Conservation (phyloP, 2,113 vertebrate species). For the Corydoras sp. region DNA sequence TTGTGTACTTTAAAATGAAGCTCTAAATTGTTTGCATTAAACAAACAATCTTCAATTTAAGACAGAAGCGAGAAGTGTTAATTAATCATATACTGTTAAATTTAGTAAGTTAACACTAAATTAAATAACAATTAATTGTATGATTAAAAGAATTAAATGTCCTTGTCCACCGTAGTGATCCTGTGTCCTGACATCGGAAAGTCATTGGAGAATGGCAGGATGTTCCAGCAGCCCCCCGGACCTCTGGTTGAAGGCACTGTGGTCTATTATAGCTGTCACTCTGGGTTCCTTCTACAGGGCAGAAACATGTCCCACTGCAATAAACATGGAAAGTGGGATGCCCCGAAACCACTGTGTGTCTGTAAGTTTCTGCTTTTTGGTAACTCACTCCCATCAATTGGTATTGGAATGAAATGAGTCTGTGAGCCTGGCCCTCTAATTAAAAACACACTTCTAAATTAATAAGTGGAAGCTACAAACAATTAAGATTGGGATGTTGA, state of each 20-base stretch:
- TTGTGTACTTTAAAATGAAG: too few relatives aligned
- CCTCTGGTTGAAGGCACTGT: slow-evolving; percentile 70
- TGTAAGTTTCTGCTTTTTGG: slow-evolving; percentile 45
- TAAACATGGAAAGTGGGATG: slow-evolving; percentile 71
- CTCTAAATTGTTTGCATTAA: too few relatives aligned
- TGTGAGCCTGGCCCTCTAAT: too few relatives aligned
- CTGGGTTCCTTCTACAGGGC: slow-evolving; percentile 69
- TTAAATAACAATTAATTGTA: not conserved
- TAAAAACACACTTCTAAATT: too few relatives aligned
- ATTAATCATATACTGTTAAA: too few relatives aligned
- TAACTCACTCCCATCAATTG: not conserved
- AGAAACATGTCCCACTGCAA: slow-evolving; percentile 66
- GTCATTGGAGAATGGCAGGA: slow-evolving; percentile 72
- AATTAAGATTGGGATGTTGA: too few relatives aligned
- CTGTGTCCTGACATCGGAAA: slow-evolving; percentile 68
- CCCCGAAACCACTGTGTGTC: slow-evolving; percentile 69
- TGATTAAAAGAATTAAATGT: not conserved
- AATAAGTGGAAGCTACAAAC: too few relatives aligned
- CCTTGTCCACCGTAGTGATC: slow-evolving; percentile 55
- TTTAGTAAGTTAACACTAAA: not conserved
- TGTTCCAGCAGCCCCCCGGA: slow-evolving; percentile 55
- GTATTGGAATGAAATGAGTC: too few relatives aligned
- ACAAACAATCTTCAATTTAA: too few relatives aligned
- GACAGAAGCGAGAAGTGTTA: too few relatives aligned
- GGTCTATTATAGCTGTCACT: slow-evolving; percentile 67